These are phyloP conservation scores for Agriopis marginaria DNA, from an alignment of 2,888 invertebrate genomes.

Conservation along the genomic window DNA sequence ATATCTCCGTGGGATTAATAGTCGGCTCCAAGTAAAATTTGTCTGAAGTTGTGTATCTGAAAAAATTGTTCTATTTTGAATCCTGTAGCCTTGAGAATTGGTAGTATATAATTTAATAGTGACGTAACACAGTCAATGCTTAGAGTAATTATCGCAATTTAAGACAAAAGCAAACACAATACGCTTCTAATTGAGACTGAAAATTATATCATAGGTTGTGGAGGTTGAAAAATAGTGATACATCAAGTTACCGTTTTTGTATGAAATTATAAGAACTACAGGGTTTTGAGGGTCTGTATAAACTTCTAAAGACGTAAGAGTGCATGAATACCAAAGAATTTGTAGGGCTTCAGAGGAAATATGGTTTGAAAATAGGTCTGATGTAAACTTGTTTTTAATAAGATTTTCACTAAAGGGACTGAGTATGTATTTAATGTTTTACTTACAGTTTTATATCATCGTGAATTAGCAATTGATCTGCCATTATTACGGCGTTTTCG, in stretches of 20 bases:
- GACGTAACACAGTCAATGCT: conserved; percentile 1
- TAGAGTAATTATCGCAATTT: conserved; percentile 12
- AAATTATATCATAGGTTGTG: conserved; percentile 5
- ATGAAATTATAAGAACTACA: neutral
- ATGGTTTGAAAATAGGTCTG: conserved; percentile 33
- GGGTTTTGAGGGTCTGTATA: too few relatives aligned
- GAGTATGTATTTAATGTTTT: conserved; percentile 11
- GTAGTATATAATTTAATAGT: conserved; percentile 1
- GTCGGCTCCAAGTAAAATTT: conserved; percentile 95
- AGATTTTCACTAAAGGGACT: neutral
- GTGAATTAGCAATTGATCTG: conserved; percentile 89
- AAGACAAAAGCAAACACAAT: conserved; percentile 3
- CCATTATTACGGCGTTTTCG: conserved; percentile 63
- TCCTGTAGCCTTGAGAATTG: neutral
- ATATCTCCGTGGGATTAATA: conserved; percentile 89
- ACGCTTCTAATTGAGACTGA: neutral
- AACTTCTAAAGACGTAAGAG: neutral
- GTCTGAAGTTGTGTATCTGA: conserved; percentile 94
- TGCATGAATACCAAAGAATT: conserved; percentile 23
- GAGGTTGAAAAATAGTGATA: neutral
- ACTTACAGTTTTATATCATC: conserved; percentile 92
- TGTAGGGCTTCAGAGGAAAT: conserved; percentile 58
- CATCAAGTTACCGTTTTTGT: neutral
- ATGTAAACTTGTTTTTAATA: conserved; percentile 3
- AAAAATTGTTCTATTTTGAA: conserved; percentile 39